Conservation (phyloP, 2,113 vertebrate genomes). For the Pan troglodytes region NHGRI_mPanTro3-v2.1_pri NC_072403.2:30085001-30085500, state of each 20-base stretch:
- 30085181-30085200: background rate
- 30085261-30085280: background rate
- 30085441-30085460: background rate
- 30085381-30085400: background rate
- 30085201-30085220: background rate
- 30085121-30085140: background rate
- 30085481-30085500: background rate
- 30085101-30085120: background rate
- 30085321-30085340: background rate
- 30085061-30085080: background rate
- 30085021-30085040: background rate
- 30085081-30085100: background rate
- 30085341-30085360: background rate
- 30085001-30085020: background rate
- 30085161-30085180: background rate
- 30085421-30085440: background rate
- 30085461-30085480: background rate
- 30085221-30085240: background rate
- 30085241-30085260: background rate
- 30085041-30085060: constrained; percentile 11
- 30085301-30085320: background rate
- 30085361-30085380: background rate
- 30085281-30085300: background rate
- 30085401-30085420: background rate
- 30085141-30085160: background rate